Conservation (phyloP, 2,888 invertebrate species). For the Lamellibrachia columna region DNA sequence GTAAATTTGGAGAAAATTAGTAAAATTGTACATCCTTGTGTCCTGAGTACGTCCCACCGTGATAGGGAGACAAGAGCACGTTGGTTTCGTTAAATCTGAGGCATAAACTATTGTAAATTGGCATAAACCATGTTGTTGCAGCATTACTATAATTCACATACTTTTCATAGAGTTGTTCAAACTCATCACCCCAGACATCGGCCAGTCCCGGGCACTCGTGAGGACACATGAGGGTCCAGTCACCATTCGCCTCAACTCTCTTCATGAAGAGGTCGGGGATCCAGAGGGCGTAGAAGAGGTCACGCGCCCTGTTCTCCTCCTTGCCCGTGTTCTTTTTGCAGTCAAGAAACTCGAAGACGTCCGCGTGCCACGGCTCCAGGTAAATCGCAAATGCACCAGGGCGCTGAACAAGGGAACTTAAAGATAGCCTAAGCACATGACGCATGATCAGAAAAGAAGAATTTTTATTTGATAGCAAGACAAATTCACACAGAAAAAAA, state of each 20-base stretch:
- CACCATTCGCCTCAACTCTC: constrained; percentile 78
- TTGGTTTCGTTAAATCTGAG: no score
- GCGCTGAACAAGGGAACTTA: constrained; percentile 67
- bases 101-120: no score
- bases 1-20: no score
- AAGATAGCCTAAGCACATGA: no score
- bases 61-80: no score
- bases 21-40: no score
- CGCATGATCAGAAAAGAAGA: no score
- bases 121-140: background rate
- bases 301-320: constrained; percentile 92
- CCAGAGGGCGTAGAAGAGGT: constrained; percentile 97
- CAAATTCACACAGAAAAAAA: no score
- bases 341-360: constrained; percentile 93
- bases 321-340: constrained; percentile 90
- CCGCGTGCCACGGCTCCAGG: constrained; percentile 98
- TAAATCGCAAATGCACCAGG: constrained; percentile 98
- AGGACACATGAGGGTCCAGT: constrained; percentile 98
- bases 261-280: constrained; percentile 98
- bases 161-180: constrained; percentile 85
- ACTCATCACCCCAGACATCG: constrained; percentile 95
- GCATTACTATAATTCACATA: constrained; percentile 54
- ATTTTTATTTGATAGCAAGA: no score
- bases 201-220: constrained; percentile 88
- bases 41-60: no score